Percentiles rank a stretch among this genome's conserved stretches.
These are phyloP conservation scores for Oncorhynchus masou DNA, from an alignment of 2,113 vertebrate genomes.

Conservation along the genomic window DNA sequence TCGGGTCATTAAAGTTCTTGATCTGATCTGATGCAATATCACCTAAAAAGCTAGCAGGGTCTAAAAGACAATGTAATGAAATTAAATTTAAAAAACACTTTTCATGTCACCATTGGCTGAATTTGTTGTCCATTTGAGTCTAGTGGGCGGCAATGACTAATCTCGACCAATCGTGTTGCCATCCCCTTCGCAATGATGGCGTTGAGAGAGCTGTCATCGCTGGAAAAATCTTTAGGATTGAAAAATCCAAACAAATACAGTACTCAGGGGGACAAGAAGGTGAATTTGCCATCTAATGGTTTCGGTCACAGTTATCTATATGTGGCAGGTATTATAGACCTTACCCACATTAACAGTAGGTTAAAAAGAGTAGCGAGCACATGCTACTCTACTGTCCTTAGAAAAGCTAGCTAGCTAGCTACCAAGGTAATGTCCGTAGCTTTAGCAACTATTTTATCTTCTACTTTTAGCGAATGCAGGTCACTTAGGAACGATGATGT, in stretches of 20 bases:
- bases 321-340: background rate
- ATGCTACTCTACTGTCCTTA: background rate
- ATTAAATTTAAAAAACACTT: background rate
- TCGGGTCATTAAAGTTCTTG: no score
- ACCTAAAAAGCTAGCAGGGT: no score
- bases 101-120: constrained; percentile 33
- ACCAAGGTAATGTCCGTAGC: constrained; percentile 1
- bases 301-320: background rate
- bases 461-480: no score
- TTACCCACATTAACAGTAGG: background rate
- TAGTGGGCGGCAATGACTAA: constrained; percentile 32
- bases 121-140: constrained; percentile 15
- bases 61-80: background rate
- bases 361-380: background rate
- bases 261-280: constrained; percentile 86
- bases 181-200: constrained; percentile 75
- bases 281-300: constrained; percentile 52
- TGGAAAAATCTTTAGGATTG: constrained; percentile 86
- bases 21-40: no score
- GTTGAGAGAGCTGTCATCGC: constrained; percentile 75
- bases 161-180: constrained; percentile 59
- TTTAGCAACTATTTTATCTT: no score
- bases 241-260: constrained; percentile 85
- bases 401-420: background rate
- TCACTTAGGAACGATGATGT: no score